phyloP scores from a whole-genome alignment of 2,113 vertebrate genomes.

The Trichomycterus rosablanca region DNA sequence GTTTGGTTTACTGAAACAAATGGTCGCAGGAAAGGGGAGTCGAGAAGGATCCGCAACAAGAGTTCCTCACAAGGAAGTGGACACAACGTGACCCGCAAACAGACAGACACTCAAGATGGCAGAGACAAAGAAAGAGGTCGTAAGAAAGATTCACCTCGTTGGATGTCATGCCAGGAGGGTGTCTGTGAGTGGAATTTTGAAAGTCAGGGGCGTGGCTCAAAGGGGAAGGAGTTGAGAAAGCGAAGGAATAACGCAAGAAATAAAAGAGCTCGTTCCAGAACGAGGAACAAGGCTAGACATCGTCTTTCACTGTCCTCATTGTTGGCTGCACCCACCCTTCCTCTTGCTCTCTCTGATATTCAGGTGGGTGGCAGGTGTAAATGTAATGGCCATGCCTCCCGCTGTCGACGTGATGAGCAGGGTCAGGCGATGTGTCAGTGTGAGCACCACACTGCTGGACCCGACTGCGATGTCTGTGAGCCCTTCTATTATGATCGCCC shows the following conservation, averaged over 20 bases:
- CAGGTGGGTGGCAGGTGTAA: conserved; percentile 80
- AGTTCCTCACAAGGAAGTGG: conserved; percentile 53
- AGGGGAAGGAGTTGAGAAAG: conserved; percentile 63
- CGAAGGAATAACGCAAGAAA: conserved; percentile 62
- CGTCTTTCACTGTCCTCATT: conserved; percentile 28
- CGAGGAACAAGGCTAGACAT: conserved; percentile 43
- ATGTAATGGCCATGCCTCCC: conserved; percentile 79
- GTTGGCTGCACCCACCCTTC: conserved; percentile 11
- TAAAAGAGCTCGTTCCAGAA: conserved; percentile 29
- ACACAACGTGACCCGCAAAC: conserved; percentile 68
- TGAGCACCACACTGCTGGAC: conserved; percentile 75
- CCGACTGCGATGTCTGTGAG: conserved; percentile 76
- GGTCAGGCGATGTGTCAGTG: conserved; percentile 69
- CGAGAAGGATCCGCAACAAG: conserved; percentile 55
- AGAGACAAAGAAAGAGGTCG: conserved; percentile 53
- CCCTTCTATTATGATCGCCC: conserved; percentile 76
- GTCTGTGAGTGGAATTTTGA: conserved; percentile 62
- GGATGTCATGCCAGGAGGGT: conserved; percentile 53
- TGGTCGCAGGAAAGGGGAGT: conserved; percentile 38
- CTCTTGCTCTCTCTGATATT: conserved; percentile 69
- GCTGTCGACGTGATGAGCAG: conserved; percentile 62
- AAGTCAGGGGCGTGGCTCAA: conserved; percentile 44
- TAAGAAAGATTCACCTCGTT: conserved; percentile 52
- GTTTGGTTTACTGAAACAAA: conserved; percentile 44
- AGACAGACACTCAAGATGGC: conserved; percentile 47